Evolutionary conservation across 2,113 vertebrate genomes (phyloP), one percentile per base, ranked within the genome.

Genomic region (Chloropsis cyanopogon): DNA sequence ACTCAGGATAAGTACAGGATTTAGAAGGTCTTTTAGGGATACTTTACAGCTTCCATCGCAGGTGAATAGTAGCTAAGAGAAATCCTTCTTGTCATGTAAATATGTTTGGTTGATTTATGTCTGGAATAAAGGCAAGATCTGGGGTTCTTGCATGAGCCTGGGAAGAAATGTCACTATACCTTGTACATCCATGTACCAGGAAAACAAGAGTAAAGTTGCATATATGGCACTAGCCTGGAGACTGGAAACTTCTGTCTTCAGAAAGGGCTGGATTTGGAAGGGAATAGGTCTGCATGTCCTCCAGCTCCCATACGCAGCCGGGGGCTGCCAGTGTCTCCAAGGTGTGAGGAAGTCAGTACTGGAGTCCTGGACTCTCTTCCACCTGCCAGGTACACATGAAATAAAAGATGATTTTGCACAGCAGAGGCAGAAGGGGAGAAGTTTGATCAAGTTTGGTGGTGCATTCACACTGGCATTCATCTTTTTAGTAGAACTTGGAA

Each of bases 221-320:
- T 42, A 20, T 29, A 49, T 0, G 0, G 21, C 26, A 29, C 4
- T 42, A 53, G 12, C 24, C 35, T 59, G 33, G 16, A 39, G 7
- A 42, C 52, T 71, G 23, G 64, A 63, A 59, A 39, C 11, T 50
- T 6, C 29, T 24, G 39, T 33, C 66, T 88, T 80, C 61, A 60
- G 44, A 64, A 90, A 19, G 61, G 75, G 23, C 23, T 92, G 66
- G 33, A 24, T 80, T 7, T 95, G 33, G 20, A 59, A 79, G n/a
- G 12, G 31, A 41, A 6, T 28, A 82, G 22, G 4, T 64, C 22
- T n/a, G 15, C 10, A 3, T 39, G 33, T 76, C 41, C 24, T 90
- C 44, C 56, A 33, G 23, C 49, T 71, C 26, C 44, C 35, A 23
- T 26, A 47, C 50, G 35, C 37, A 47, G 17, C 19, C 6, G 0